These are phyloP conservation scores for Drosophila fungiperda DNA, from an alignment of 2,888 invertebrate genomes.

Conservation along the genomic window DNA sequence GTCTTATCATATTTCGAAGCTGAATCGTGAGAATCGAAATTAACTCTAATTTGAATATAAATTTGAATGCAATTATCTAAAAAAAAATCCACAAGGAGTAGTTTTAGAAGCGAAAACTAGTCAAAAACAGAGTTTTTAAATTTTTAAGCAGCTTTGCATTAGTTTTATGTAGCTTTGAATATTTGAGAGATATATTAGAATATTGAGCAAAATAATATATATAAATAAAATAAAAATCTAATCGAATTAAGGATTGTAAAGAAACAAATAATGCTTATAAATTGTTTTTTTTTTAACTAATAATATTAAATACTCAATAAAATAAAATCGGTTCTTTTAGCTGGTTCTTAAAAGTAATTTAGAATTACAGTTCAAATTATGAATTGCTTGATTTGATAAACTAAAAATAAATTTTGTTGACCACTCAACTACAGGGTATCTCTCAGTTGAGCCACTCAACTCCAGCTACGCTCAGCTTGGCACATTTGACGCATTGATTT, in stretches of 20 bases:
- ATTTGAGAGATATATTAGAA: too few species aligned
- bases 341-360: background rate
- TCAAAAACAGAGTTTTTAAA: too few species aligned
- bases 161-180: too few species aligned
- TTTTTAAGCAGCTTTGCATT: too few species aligned
- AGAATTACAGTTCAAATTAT: background rate
- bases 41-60: background rate
- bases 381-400: background rate
- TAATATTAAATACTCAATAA: background rate
- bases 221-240: too few species aligned
- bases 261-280: background rate
- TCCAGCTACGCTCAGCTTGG: conserved; percentile 43
- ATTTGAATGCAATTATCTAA: background rate
- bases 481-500: conserved; percentile 57
- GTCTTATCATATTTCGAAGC: background rate
- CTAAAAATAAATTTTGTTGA: background rate
- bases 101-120: too few species aligned
- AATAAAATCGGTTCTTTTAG: background rate
- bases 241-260: background rate
- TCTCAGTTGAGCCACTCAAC: background rate
- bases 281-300: background rate
- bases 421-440: background rate
- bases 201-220: too few species aligned
- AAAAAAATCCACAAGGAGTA: too few species aligned
- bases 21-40: background rate